Conservation (phyloP, 1,140 invertebrate species). For the Venturia canescens region DNA sequence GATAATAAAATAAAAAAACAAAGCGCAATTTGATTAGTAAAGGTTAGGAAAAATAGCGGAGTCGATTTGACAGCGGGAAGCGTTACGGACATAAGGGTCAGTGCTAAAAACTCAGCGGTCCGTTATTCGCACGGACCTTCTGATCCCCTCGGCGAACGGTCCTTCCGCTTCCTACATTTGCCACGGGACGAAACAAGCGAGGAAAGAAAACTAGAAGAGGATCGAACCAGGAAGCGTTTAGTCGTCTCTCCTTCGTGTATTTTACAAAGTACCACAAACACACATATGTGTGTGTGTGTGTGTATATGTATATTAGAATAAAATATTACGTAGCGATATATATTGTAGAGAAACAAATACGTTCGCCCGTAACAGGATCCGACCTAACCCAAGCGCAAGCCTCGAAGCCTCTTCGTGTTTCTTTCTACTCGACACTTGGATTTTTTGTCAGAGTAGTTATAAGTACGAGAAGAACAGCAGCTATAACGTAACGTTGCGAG, state of each 20-base stretch:
- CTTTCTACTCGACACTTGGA: background rate
- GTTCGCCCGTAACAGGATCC: constrained; percentile 3
- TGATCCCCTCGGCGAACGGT: constrained; percentile 1
- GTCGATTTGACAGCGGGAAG: background rate
- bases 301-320: background rate
- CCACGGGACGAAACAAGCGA: background rate
- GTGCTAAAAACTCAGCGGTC: constrained; percentile 25
- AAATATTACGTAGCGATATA: background rate
- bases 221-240: constrained; percentile 38
- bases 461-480: background rate
- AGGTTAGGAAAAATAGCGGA: background rate
- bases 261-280: constrained; percentile 3
- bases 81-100: constrained; percentile 22
- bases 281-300: background rate
- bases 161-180: constrained; percentile 42
- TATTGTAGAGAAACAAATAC: background rate
- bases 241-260: background rate
- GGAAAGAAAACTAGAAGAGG: background rate
- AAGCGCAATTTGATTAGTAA: background rate
- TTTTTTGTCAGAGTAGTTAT: constrained; percentile 1
- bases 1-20: no score
- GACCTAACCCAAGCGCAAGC: constrained; percentile 19
- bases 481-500: background rate
- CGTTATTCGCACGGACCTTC: constrained; percentile 36
- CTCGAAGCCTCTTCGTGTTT: constrained; percentile 13